Conservation (phyloP, 2,113 vertebrate species). For the Verasper variegatus region DNA sequence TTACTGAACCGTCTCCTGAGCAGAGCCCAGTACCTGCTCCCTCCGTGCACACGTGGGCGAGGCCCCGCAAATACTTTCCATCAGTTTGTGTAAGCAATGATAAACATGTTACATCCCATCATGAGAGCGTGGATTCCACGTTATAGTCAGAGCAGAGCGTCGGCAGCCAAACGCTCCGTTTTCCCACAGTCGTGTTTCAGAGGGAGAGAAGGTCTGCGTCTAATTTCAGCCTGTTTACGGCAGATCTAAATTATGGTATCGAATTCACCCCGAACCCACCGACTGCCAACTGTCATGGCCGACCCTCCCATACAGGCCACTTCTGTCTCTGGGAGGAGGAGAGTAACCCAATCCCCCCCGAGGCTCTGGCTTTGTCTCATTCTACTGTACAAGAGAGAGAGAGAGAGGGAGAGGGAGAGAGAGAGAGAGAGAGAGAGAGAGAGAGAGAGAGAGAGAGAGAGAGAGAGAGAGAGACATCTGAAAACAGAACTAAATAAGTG, state of each 20-base stretch:
- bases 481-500: slow-evolving; percentile 61
- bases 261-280: slow-evolving; percentile 54
- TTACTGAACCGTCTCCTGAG: slow-evolving; percentile 19
- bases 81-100: slow-evolving; percentile 67
- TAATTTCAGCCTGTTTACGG: slow-evolving; percentile 72
- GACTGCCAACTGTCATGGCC: slow-evolving; percentile 75
- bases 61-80: slow-evolving; percentile 59
- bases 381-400: slow-evolving; percentile 31
- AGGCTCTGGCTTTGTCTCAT: slow-evolving; percentile 52
- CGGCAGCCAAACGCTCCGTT: slow-evolving; percentile 32
- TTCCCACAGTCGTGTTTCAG: slow-evolving; percentile 66
- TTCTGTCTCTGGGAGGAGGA: slow-evolving; percentile 57
- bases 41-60: slow-evolving; percentile 31
- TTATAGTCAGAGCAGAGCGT: slow-evolving; percentile 21
- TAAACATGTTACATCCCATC: slow-evolving; percentile 68
- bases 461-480: slow-evolving; percentile 45
- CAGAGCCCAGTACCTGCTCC: slow-evolving; percentile 38
- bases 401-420: background rate
- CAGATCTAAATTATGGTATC: slow-evolving; percentile 77
- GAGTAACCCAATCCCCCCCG: slow-evolving; percentile 61
- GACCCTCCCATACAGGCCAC: slow-evolving; percentile 59
- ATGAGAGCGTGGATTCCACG: slow-evolving; percentile 50
- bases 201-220: slow-evolving; percentile 52
- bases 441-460: slow-evolving; percentile 39
- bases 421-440: slow-evolving; percentile 33